A percentile compares a stretch with the other conserved stretches of the same genome.
Evolutionary conservation across 2,797 vertebrate genomes (phyloP).

Genomic region (Lophius americanus): DNA sequence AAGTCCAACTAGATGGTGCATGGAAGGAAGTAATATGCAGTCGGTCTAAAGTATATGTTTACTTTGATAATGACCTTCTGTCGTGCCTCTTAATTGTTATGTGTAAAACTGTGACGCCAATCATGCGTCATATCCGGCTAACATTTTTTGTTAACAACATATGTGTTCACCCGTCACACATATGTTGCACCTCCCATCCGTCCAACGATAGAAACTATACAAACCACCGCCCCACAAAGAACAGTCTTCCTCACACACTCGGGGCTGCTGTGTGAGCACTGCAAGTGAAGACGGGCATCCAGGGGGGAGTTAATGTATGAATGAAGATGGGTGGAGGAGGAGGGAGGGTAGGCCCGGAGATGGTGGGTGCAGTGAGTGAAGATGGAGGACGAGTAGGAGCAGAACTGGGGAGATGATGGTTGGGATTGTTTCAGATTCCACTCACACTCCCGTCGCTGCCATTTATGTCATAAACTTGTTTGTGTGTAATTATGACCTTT

Average conservation of each 20-base stretch:
- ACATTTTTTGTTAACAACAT: too few relatives aligned
- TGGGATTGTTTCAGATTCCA: background rate
- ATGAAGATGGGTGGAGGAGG: slow-evolving; percentile 27
- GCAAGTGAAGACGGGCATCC: slow-evolving; percentile 36
- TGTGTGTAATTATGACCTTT: background rate
- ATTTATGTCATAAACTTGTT: background rate
- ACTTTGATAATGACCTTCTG: too few relatives aligned
- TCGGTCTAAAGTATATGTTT: too few relatives aligned
- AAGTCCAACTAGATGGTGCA: too few relatives aligned
- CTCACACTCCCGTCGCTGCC: background rate
- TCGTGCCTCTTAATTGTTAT: too few relatives aligned
- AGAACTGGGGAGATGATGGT: slow-evolving; percentile 8
- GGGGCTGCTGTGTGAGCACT: slow-evolving; percentile 28
- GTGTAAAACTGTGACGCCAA: too few relatives aligned
- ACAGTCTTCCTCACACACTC: slow-evolving; percentile 10
- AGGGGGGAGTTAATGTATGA: slow-evolving; percentile 44
- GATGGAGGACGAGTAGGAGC: slow-evolving; percentile 6
- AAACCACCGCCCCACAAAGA: slow-evolving; percentile 30
- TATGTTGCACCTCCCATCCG: background rate
- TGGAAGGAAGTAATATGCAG: too few relatives aligned
- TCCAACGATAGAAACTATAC: slow-evolving; percentile 1
- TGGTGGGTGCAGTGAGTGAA: slow-evolving; percentile 13
- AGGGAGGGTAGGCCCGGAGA: slow-evolving; percentile 10
- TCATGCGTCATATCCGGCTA: too few relatives aligned
- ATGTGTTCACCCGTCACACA: too few relatives aligned